Conservation (phyloP, 2,888 invertebrate genomes). For the Serripes groenlandicus region DNA sequence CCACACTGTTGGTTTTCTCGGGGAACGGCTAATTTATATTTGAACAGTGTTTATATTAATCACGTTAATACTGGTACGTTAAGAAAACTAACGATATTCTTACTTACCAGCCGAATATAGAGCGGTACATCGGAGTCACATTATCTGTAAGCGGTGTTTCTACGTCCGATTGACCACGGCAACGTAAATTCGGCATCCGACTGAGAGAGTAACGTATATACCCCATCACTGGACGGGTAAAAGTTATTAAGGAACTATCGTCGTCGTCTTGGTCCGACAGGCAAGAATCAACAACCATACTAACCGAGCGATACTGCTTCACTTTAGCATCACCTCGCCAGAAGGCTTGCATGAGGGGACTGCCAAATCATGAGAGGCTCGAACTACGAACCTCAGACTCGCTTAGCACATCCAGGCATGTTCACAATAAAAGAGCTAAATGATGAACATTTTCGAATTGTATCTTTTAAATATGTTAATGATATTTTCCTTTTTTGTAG, state of each 20-base stretch:
- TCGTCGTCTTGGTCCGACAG: slow-evolving; percentile 48
- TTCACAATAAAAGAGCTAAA: too few species aligned
- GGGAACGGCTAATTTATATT: too few species aligned
- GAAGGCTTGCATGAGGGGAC: slow-evolving; percentile 60
- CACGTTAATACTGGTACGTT: too few species aligned
- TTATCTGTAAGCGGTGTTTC: not conserved
- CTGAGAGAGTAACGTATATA: slow-evolving; percentile 17
- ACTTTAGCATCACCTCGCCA: slow-evolving; percentile 57
- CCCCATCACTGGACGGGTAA: slow-evolving; percentile 24
- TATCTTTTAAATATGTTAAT: too few species aligned
- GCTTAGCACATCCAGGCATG: not conserved
- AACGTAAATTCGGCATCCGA: not conserved
- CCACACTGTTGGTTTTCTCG: too few species aligned
- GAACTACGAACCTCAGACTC: slow-evolving; percentile 26
- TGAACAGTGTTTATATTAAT: too few species aligned
- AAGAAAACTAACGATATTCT: too few species aligned
- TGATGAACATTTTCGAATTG: too few species aligned
- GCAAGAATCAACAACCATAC: slow-evolving; percentile 44
- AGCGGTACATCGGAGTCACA: not conserved
- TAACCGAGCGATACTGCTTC: slow-evolving; percentile 53
- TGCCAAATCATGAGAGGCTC: slow-evolving; percentile 67
- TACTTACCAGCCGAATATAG: not conserved
- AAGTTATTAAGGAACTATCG: slow-evolving; percentile 58
- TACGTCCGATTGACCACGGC: not conserved
- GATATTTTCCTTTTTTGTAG: too few species aligned